phyloP scores from a whole-genome alignment of 1,140 invertebrate genomes.

The Zaprionus tsacasi region DNA sequence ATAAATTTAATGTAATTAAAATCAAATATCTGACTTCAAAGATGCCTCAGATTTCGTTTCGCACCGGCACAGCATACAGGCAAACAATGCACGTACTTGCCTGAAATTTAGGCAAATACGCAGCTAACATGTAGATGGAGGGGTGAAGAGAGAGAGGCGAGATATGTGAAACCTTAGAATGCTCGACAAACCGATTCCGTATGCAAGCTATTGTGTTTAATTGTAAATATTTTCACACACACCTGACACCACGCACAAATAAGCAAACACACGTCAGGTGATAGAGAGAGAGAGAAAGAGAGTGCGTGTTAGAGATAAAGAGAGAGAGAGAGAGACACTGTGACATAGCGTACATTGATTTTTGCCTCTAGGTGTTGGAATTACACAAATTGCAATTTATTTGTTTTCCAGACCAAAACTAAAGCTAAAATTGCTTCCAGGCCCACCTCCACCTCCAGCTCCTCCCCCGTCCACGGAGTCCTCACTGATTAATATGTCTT shows the following conservation, averaged over 20 bases:
- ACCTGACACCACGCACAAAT: slow-evolving; percentile 58
- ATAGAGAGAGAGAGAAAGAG: neutral
- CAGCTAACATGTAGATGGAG: neutral
- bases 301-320: neutral
- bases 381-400: slow-evolving; percentile 82
- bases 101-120: slow-evolving; percentile 31
- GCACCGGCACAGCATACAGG: neutral
- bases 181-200: slow-evolving; percentile 32
- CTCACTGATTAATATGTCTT: slow-evolving; percentile 76
- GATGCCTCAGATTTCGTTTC: slow-evolving; percentile 35
- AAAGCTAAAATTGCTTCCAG: slow-evolving; percentile 64
- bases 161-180: slow-evolving; percentile 1
- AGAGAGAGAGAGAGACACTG: neutral
- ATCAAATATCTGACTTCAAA: slow-evolving; percentile 61
- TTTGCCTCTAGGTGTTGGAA: slow-evolving; percentile 77
- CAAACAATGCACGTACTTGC: slow-evolving; percentile 3
- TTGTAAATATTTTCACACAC: slow-evolving; percentile 79
- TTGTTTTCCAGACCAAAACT: slow-evolving; percentile 73
- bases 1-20: slow-evolving; percentile 66
- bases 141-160: too few species aligned
- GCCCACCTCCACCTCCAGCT: neutral
- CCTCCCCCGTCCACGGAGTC: too few species aligned
- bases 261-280: slow-evolving; percentile 28
- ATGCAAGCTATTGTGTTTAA: slow-evolving; percentile 72
- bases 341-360: slow-evolving; percentile 64